These are phyloP conservation scores for Hestina assimilis DNA, from an alignment of 1,140 invertebrate species.

Conservation along the genomic window DNA sequence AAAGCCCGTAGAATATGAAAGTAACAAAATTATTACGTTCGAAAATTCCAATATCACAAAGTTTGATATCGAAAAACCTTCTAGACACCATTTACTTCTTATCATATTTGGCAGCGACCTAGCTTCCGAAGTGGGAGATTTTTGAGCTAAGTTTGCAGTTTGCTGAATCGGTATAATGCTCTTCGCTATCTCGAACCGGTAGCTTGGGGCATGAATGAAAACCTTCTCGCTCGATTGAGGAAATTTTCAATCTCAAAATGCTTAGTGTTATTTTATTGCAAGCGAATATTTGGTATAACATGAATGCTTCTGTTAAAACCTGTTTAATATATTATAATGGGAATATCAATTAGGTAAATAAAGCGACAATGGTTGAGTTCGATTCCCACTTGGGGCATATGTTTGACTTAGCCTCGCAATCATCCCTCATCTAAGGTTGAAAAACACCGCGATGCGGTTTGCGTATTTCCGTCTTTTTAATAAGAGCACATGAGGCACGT, in stretches of 20 bases:
- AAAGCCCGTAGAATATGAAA: too few species aligned
- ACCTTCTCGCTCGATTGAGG: slow-evolving; percentile 1
- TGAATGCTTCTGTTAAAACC: too few species aligned
- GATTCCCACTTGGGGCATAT: too few species aligned
- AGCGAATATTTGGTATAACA: too few species aligned
- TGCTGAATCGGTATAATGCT: slow-evolving; percentile 12
- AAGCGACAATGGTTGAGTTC: too few species aligned
- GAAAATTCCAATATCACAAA: slow-evolving; percentile 5
- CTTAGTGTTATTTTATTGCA: background rate
- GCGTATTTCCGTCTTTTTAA: too few species aligned
- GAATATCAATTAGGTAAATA: too few species aligned
- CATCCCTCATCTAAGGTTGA: too few species aligned
- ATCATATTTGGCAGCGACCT: slow-evolving; percentile 24
- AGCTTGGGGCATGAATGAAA: background rate
- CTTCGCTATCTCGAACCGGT: slow-evolving; percentile 2
- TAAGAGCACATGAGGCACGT: too few species aligned
- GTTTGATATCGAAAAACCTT: slow-evolving; percentile 4
- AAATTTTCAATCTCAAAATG: slow-evolving; percentile 10
- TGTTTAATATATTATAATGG: too few species aligned
- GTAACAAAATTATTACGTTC: background rate
- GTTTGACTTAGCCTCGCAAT: too few species aligned
- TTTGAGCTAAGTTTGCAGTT: slow-evolving; percentile 21
- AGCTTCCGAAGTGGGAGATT: slow-evolving; percentile 17
- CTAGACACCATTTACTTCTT: slow-evolving; percentile 15
- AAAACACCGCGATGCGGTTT: too few species aligned